phyloP scores from a whole-genome alignment of 2,113 vertebrate species.

The Vireo altiloquus region DNA sequence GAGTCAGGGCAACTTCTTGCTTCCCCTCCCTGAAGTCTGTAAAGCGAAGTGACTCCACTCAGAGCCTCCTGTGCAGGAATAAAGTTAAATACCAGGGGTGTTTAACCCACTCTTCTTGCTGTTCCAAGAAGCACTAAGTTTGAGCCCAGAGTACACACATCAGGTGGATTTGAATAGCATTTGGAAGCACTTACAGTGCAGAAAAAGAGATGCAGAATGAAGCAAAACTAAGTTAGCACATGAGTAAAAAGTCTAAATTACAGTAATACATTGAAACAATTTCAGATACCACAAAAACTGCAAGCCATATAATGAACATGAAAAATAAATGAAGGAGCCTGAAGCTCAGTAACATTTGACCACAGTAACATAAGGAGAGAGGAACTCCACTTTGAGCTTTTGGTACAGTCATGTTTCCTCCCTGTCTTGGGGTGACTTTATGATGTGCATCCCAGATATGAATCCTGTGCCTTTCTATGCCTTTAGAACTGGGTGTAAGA shows the following conservation, averaged over 20 bases:
- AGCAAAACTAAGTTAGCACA: background rate
- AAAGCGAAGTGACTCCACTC: background rate
- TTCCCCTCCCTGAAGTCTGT: background rate
- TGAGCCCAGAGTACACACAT: background rate
- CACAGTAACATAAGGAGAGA: background rate
- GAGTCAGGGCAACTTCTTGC: background rate
- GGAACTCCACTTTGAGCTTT: background rate
- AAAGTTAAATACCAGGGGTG: background rate
- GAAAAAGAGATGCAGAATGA: background rate
- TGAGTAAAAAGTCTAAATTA: background rate
- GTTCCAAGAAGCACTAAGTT: background rate
- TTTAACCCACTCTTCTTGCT: background rate
- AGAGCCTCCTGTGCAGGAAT: background rate
- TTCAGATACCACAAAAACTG: background rate
- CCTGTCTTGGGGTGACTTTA: too few species aligned
- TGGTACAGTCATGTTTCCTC: background rate
- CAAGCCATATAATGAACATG: background rate
- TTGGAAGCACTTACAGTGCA: background rate
- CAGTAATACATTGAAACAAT: background rate
- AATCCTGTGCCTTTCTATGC: too few species aligned
- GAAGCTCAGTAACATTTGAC: background rate
- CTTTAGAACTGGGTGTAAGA: too few species aligned
- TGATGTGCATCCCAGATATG: too few species aligned
- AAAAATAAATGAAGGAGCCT: background rate
- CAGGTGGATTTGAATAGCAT: background rate